Conservation (phyloP, 2,888 invertebrate genomes). For the Oxytorus armatus region DNA sequence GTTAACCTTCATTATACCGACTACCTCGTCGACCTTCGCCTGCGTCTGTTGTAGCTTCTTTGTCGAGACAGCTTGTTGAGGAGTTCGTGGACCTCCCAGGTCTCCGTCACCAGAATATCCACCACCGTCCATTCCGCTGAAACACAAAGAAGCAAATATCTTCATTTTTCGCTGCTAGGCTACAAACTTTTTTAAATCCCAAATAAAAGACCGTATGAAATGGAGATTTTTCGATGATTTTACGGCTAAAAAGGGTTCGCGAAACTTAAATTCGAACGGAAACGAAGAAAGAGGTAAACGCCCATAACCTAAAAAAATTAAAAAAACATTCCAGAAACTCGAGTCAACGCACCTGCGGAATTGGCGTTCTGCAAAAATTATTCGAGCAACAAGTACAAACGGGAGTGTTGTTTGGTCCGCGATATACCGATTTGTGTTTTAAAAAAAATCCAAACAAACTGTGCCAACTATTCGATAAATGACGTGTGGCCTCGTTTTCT, state of each 20-base stretch:
- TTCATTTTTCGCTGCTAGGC: not conserved
- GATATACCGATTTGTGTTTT: no score
- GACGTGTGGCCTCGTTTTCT: not conserved
- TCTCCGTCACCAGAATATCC: constrained; percentile 88
- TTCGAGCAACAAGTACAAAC: not conserved
- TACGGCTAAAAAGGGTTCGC: not conserved
- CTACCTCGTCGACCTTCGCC: constrained; percentile 95
- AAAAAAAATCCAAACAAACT: no score
- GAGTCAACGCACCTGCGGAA: constrained; percentile 41
- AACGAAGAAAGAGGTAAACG: constrained; percentile 68
- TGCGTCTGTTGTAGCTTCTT: constrained; percentile 93
- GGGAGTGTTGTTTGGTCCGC: not conserved
- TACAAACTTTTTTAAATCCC: not conserved
- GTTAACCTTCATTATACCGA: constrained; percentile 97
- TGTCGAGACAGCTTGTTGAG: constrained; percentile 92
- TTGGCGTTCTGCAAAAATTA: constrained; percentile 5
- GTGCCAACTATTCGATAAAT: not conserved
- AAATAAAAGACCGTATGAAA: not conserved
- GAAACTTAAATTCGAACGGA: not conserved
- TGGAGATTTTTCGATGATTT: not conserved
- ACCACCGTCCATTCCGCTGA: constrained; percentile 83
- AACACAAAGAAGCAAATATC: constrained; percentile 21
- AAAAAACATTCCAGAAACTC: not conserved
- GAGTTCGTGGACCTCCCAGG: constrained; percentile 92
- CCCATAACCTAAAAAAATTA: constrained; percentile 75